Base-by-base conservation (phyloP, 2,113 vertebrate genomes). In the Brachionichthys hirsutus region DNA sequence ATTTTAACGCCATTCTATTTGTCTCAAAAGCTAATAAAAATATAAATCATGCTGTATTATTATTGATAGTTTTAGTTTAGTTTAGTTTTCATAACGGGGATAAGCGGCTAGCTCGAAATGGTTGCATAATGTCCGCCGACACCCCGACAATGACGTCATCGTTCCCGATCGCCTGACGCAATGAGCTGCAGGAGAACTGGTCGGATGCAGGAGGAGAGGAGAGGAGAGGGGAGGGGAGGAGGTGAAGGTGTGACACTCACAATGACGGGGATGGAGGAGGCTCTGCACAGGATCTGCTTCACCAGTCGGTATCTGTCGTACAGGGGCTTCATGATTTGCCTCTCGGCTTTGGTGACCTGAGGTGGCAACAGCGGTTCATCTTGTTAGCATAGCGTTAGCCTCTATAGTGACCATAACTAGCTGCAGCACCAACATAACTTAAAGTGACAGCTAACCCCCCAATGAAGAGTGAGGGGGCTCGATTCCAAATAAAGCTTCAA, bases 231-330 rank as follows among this genome's bases (percentile, higher is more conserved):
- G 11, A 35, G 52, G 38, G 30, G 62, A 41, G 54, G 35, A 41
- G 42, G 14, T 11, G 14, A 20, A 5, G 17, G 52, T 24, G 6
- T 1, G 16, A 9, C 42, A 95, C 97, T 98, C 89, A 99, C 97
- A 54, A 98, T 95, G 83, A 95, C 93, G 1, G 97, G 95, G 74
- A 99, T 94, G 77, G 92, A 88, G 84, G 89, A 95, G 67, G 91
- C 95, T 83, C 97, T 87, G 80, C 93, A 94, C 42, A 98, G 93
- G 85, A 99, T 96, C 92, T 98, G 96, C 78, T 99, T 99, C 82
- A 98, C 93, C 78, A 98, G 85, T 22, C 97, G 94, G 68, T 99
- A 99, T 70, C 96, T 84, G 84, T 99, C 97, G 16, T 99, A 98
- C n/a, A 99, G 82, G 0, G 97, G 95, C 62, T 98, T 99, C 97